These are phyloP conservation scores for Spizella passerina DNA, from an alignment of 2,797 vertebrate genomes.

Conservation along the genomic window DNA sequence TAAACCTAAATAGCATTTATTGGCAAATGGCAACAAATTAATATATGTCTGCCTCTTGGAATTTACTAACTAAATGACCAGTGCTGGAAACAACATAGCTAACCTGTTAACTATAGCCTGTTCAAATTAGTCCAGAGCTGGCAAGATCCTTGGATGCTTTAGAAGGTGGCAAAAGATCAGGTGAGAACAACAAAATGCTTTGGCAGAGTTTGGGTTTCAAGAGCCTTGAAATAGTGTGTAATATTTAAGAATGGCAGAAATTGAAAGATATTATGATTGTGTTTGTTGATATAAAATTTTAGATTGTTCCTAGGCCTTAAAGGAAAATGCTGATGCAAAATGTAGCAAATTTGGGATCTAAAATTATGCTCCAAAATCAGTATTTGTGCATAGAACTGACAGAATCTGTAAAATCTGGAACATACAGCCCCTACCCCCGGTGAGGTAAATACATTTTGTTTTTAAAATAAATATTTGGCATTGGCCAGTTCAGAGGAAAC, in stretches of 20 bases:
- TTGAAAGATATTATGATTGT: background rate
- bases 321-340: background rate
- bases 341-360: background rate
- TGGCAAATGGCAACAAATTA: background rate
- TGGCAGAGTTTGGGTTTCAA: background rate
- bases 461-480: background rate
- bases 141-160: background rate
- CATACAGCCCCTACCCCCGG: fast-evolving
- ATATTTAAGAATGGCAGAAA: background rate
- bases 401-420: background rate
- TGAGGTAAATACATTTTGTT: background rate
- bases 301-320: background rate
- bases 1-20: background rate
- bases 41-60: background rate
- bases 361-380: background rate
- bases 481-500: background rate
- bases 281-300: background rate
- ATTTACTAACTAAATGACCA: background rate
- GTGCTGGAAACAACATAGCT: background rate
- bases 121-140: background rate
- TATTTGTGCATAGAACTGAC: background rate
- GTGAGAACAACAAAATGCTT: background rate
- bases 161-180: background rate
- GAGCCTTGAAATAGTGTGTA: background rate
- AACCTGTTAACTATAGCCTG: background rate